Evolutionary conservation across 2,888 invertebrate genomes (phyloP).

Genomic region (Meloe dianella): DNA sequence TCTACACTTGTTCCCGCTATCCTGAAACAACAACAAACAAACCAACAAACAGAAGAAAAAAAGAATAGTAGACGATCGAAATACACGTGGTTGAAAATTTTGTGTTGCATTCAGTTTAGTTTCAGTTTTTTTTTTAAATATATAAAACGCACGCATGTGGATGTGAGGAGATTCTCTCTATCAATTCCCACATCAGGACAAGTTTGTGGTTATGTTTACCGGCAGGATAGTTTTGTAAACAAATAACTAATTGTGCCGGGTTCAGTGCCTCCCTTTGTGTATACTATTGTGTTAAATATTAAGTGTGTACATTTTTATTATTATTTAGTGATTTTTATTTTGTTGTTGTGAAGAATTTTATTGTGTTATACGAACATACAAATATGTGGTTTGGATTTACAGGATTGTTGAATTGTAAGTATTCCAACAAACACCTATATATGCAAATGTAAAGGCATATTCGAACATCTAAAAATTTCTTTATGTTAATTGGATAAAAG

Average conservation of each 20-base stretch:
- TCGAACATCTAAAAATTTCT: not conserved
- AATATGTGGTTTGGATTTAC: not conserved
- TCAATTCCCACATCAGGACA: conserved; percentile 13
- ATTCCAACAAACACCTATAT: not conserved
- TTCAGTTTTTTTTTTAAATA: not conserved
- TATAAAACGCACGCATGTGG: conserved; percentile 28
- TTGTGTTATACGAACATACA: not conserved
- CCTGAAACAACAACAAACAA: not conserved
- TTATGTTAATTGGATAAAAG: not conserved
- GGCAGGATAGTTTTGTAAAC: conserved; percentile 23
- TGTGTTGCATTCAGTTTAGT: not conserved
- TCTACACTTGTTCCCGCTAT: conserved; percentile 12
- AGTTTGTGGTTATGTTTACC: conserved; percentile 16
- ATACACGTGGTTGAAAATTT: conserved; percentile 43
- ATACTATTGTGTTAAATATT: not conserved
- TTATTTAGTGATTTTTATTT: not conserved
- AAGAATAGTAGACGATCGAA: conserved; percentile 14
- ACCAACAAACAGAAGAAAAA: not conserved
- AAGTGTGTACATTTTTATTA: not conserved
- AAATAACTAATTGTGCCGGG: conserved; percentile 1
- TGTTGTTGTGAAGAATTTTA: not conserved
- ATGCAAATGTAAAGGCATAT: not conserved
- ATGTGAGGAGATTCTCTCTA: conserved; percentile 6
- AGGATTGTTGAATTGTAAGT: not conserved
- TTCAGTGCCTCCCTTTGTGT: not conserved